Conservation (phyloP, 2,888 invertebrate species). For the Zelleria hepariella region DNA sequence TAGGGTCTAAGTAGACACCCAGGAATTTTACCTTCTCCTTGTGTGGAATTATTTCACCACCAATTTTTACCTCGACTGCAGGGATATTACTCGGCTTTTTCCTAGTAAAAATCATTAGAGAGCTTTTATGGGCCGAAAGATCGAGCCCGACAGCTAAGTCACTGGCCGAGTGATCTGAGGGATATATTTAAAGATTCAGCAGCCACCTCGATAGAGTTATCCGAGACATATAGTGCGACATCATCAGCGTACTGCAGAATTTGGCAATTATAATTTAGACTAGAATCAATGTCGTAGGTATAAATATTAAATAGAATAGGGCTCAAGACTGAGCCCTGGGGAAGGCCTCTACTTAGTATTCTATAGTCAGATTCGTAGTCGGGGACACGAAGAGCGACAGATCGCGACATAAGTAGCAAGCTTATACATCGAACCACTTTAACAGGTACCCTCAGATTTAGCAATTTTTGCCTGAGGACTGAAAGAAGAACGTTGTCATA, state of each 20-base stretch:
- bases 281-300: slow-evolving; percentile 14
- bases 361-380: not conserved
- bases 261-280: slow-evolving; percentile 8
- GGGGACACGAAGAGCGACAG: not conserved
- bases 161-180: slow-evolving; percentile 4
- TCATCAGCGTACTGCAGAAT: slow-evolving; percentile 22
- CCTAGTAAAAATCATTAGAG: slow-evolving; percentile 12
- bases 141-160: slow-evolving; percentile 10
- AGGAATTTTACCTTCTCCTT: slow-evolving; percentile 13
- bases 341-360: slow-evolving; percentile 18
- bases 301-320: slow-evolving; percentile 17
- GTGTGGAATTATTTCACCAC: not conserved
- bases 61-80: not conserved
- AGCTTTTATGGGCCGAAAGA: slow-evolving; percentile 13
- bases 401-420: slow-evolving; percentile 12
- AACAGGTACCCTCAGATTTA: slow-evolving; percentile 17
- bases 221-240: slow-evolving; percentile 12
- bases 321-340: slow-evolving; percentile 19
- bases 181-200: not conserved
- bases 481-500: slow-evolving; percentile 20
- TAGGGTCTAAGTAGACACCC: slow-evolving; percentile 14
- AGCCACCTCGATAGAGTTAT: not conserved
- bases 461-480: slow-evolving; percentile 17
- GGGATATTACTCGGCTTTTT: slow-evolving; percentile 11
- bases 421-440: slow-evolving; percentile 14